Percentiles rank a stretch among this genome's conserved stretches.
Conservation (phyloP, 2,797 vertebrate species). For the Alectoris magna region DNA sequence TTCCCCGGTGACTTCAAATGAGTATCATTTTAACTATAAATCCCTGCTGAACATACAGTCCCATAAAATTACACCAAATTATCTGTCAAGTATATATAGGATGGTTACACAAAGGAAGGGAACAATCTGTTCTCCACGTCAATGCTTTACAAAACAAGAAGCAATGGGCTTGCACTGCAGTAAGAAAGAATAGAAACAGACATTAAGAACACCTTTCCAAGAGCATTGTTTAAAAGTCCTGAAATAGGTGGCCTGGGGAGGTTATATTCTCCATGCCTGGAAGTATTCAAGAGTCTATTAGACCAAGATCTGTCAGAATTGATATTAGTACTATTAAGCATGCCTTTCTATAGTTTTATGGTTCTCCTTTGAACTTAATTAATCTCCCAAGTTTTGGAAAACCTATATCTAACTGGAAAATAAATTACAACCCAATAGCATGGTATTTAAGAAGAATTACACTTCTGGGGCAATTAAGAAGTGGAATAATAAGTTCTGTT, state of each 20-base stretch:
- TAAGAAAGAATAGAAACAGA: neutral
- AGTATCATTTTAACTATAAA: constrained; percentile 54
- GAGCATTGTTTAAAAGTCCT: neutral
- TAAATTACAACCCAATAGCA: neutral
- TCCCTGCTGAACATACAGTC: constrained; percentile 23
- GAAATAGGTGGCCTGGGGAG: neutral
- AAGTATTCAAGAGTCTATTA: neutral
- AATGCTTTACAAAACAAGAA: neutral
- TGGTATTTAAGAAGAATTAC: neutral
- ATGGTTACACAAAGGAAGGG: neutral
- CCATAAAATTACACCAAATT: constrained; percentile 42
- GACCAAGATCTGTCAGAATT: neutral
- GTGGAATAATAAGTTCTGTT: neutral
- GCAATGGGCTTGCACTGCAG: neutral
- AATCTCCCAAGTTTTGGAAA: constrained; percentile 6
- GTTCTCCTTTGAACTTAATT: constrained; percentile 50
- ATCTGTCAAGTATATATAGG: neutral
- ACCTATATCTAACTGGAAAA: neutral
- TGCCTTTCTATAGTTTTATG: neutral
- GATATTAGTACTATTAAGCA: neutral
- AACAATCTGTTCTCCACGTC: neutral
- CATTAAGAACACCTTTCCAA: neutral
- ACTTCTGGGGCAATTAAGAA: neutral
- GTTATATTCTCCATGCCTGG: neutral
- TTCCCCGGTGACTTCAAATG: constrained; percentile 58